Evolutionary conservation across 2,113 vertebrate species (phyloP).

Genomic region (Manacus vitellinus): DNA sequence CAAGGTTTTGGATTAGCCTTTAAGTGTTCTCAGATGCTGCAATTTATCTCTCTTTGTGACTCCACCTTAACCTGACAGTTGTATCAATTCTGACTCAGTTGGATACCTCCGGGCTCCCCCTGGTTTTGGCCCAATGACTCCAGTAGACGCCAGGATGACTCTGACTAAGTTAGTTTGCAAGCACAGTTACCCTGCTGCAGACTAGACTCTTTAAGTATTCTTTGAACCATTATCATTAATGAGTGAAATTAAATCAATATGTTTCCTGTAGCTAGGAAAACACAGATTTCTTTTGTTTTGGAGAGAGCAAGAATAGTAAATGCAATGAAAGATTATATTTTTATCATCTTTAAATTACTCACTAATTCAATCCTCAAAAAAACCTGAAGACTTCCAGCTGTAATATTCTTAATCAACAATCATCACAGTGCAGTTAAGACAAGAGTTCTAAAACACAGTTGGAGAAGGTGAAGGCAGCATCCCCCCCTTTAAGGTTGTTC

Average conservation of each 20-base stretch:
- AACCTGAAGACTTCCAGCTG: constrained; percentile 22
- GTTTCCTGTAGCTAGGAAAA: constrained; percentile 24
- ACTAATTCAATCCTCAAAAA: not conserved
- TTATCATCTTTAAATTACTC: not conserved
- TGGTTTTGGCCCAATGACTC: not conserved
- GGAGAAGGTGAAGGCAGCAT: not conserved
- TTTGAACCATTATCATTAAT: constrained; percentile 49
- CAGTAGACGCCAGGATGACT: not conserved
- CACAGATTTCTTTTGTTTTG: constrained; percentile 8
- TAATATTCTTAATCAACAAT: not conserved
- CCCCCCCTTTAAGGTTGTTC: not conserved
- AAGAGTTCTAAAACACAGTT: not conserved
- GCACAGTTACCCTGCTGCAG: not conserved
- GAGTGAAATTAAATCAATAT: constrained; percentile 22
- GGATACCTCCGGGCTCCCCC: not conserved
- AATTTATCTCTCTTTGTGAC: constrained; percentile 6
- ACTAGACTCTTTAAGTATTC: constrained; percentile 15
- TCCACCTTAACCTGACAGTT: constrained; percentile 39
- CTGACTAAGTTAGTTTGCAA: not conserved
- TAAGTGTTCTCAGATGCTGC: constrained; percentile 36
- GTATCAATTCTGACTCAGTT: not conserved
- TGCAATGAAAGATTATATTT: not conserved
- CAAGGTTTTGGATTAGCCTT: not conserved
- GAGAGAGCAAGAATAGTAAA: constrained; percentile 3
- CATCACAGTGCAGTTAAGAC: not conserved